Base-by-base conservation (phyloP, 2,888 invertebrate species). In the Salticus scenicus region DNA sequence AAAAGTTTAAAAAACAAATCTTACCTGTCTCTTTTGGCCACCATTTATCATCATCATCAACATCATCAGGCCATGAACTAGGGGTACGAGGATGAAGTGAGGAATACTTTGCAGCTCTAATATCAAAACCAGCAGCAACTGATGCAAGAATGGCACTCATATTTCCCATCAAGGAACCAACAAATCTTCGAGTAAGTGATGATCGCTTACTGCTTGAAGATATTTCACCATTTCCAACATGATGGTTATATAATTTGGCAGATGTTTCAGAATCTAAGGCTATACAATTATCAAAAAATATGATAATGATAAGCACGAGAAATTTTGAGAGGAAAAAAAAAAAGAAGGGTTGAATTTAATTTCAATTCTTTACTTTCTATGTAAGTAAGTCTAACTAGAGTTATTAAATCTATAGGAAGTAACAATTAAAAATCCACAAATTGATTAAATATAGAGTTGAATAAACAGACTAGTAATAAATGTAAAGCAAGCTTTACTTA, bases 91-190 rank as follows among this genome's bases (percentile, higher is more conserved):
- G 96, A 92, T 96, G 96, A 88, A 96, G 92, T 0, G 96, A 95
- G 89, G 95, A 95, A 73, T 96, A 94, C 90, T 97, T 97, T 67
- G 96, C 96, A 91, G 96, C 93, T 90, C 97, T 94, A 77, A 98
- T 95, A 93, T 98, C 98, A 90, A 96, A 97, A 0, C 98, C 98
- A 51, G 96, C 95, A 2, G 96, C 96, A 63, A 98, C 96, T 28
- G 97, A 95, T 1, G 97, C 97, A 90, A 98, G 92, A 92, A 98
- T 93, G 77, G 97, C 95, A 81, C 97, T 96, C 93, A 98, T 96
- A 91, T 97, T 97, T 93, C 96, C 97, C 88, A 98, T 92, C 28
- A 91, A 90, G 51, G 90, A 89, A 94, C 95, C 92, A 94, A 92
- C 92, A 41, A 90, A 89, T 77, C 90, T 90, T 47, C 89, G 88